Evolutionary conservation across 2,797 vertebrate species (phyloP).

Genomic region (Hemibagrus guttatus): DNA sequence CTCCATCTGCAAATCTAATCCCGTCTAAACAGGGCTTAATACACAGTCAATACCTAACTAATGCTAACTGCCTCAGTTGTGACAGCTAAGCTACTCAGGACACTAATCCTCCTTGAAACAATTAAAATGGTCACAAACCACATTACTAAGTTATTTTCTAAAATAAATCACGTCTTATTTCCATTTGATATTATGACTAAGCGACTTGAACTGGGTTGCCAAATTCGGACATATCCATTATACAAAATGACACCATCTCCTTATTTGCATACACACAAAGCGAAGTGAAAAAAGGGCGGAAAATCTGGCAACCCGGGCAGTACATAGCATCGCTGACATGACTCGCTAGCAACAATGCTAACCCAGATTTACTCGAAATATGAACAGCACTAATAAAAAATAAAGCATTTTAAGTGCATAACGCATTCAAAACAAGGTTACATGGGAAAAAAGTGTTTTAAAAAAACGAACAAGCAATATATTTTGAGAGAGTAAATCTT

Average conservation of each 20-base stretch:
- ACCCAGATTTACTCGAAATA: not conserved
- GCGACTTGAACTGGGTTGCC: not conserved
- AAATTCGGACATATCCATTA: no score
- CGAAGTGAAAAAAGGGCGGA: not conserved
- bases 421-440: not conserved
- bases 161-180: not conserved
- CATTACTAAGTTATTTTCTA: not conserved
- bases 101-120: not conserved
- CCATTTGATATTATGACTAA: no score
- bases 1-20: not conserved
- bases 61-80: not conserved
- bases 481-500: not conserved
- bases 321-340: not conserved
- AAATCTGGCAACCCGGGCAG: not conserved
- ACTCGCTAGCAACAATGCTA: conserved; percentile 5
- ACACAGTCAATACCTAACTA: not conserved
- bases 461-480: no score
- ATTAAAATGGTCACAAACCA: not conserved
- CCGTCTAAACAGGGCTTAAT: not conserved
- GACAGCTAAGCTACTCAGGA: not conserved
- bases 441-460: not conserved
- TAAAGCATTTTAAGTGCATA: not conserved
- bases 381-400: not conserved
- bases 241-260: no score
- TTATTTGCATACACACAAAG: not conserved